Percentiles rank a stretch among this genome's conserved stretches.
Evolutionary conservation across 2,113 vertebrate species (phyloP).

Genomic region (Zosterops hypoxanthus): DNA sequence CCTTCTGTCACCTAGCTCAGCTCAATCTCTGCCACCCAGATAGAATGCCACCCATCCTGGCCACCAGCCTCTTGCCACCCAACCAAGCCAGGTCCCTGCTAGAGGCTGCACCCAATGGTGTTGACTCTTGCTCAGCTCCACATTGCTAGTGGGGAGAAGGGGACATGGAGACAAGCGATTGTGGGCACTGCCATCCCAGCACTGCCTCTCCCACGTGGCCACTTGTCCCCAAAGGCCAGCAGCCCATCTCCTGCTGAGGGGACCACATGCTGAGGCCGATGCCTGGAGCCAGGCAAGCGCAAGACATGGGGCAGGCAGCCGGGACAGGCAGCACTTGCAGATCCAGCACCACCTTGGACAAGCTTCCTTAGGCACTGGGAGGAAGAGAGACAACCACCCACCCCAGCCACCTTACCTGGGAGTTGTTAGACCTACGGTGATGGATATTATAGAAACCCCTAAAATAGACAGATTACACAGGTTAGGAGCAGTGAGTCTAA

Average conservation of each 20-base stretch:
- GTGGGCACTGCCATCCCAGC: neutral
- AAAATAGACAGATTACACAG: conserved; percentile 59
- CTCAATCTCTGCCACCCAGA: neutral
- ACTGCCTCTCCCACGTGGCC: accelerated
- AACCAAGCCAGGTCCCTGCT: neutral
- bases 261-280: accelerated
- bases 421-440: conserved; percentile 58
- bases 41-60: neutral
- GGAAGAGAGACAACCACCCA: neutral
- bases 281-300: neutral
- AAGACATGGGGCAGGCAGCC: neutral
- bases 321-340: neutral
- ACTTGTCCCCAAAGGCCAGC: neutral
- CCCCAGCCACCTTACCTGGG: conserved; percentile 55
- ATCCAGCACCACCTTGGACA: accelerated
- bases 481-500: conserved; percentile 48
- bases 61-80: neutral
- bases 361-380: neutral
- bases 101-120: neutral
- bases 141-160: neutral
- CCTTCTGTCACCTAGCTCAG: neutral
- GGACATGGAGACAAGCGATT: accelerated
- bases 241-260: neutral
- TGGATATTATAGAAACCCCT: conserved; percentile 54
- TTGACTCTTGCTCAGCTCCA: accelerated